A percentile compares a stretch with the other conserved stretches of the same genome.
Evolutionary conservation across 2,797 vertebrate species (phyloP).

Genomic region (Lateolabrax maculatus): DNA sequence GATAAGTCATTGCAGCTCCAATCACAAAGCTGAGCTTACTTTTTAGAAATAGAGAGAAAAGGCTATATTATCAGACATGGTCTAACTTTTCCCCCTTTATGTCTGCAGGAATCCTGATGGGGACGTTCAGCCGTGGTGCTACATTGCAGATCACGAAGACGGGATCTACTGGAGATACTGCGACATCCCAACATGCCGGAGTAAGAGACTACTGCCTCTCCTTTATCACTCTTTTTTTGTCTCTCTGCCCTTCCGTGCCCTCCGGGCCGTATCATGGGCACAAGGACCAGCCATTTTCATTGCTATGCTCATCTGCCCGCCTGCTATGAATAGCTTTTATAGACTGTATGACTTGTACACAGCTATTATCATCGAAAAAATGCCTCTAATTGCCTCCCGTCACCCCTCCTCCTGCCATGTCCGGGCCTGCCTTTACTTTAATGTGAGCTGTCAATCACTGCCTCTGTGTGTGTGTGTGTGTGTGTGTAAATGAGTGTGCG

Average conservation of each 20-base stretch:
- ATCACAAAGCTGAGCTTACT: not conserved
- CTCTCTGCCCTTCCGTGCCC: conserved; percentile 35
- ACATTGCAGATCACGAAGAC: conserved; percentile 94
- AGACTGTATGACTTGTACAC: conserved; percentile 57
- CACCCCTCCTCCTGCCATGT: conserved; percentile 66
- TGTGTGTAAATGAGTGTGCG: conserved; percentile 15
- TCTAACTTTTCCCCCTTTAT: conserved; percentile 12
- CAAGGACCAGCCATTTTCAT: conserved; percentile 29
- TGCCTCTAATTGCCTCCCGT: conserved; percentile 78
- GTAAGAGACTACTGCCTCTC: conserved; percentile 75
- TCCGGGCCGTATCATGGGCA: conserved; percentile 19
- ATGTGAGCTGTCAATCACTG: conserved; percentile 74
- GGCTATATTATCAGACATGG: not conserved
- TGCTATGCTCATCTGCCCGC: conserved; percentile 54
- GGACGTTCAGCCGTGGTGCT: conserved; percentile 97
- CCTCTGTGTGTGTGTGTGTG: conserved; percentile 32
- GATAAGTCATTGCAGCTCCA: too few relatives aligned
- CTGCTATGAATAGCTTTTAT: conserved; percentile 69
- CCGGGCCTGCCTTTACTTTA: conserved; percentile 67
- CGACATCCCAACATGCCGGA: conserved; percentile 94
- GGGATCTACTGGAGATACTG: conserved; percentile 98
- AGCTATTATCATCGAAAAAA: conserved; percentile 76
- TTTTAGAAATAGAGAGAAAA: not conserved
- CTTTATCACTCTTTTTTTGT: not conserved
- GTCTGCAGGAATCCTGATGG: conserved; percentile 93